Percentiles rank a stretch among this genome's conserved stretches.
Conservation (phyloP, 30 jellyfish, hydroid and myxozoan species). For the Cassiopea xamachana region DNA sequence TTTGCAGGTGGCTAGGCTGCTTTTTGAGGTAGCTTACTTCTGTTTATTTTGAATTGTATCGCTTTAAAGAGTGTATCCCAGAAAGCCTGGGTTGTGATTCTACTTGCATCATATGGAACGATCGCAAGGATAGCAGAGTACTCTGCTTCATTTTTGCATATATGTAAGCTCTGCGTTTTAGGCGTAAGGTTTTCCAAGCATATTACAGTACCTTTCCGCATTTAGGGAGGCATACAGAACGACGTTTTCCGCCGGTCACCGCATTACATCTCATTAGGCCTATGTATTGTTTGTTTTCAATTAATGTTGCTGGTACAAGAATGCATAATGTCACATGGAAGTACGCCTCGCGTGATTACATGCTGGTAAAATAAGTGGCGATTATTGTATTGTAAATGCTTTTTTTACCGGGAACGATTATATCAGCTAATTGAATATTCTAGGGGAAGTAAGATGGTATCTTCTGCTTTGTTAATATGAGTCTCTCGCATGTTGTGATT, state of each 20-base stretch:
- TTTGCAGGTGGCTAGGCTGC: constrained; percentile 66
- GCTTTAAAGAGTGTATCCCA: not conserved
- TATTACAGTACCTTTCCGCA: not conserved
- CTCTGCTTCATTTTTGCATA: no score
- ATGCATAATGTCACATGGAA: not conserved
- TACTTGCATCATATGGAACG: not conserved
- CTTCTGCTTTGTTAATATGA: not conserved
- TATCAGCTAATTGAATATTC: not conserved
- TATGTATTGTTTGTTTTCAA: not conserved
- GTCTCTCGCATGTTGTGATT: not conserved
- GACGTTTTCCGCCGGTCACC: not conserved
- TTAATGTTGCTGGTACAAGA: constrained; percentile 1
- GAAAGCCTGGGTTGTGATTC: not conserved
- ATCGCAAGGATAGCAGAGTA: not conserved
- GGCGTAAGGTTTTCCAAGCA: not conserved
- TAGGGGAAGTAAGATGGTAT: not conserved
- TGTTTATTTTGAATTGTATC: constrained; percentile 56
- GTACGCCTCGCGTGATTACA: not conserved
- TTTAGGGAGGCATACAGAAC: not conserved
- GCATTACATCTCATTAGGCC: constrained; percentile 3
- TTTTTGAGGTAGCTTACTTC: constrained; percentile 53
- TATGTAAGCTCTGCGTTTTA: no score
- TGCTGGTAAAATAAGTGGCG: not conserved
- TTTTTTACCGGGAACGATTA: not conserved
- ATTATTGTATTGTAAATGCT: not conserved